Conservation (phyloP, 2,797 vertebrate genomes). For the Lycodopsis pacificus region DNA sequence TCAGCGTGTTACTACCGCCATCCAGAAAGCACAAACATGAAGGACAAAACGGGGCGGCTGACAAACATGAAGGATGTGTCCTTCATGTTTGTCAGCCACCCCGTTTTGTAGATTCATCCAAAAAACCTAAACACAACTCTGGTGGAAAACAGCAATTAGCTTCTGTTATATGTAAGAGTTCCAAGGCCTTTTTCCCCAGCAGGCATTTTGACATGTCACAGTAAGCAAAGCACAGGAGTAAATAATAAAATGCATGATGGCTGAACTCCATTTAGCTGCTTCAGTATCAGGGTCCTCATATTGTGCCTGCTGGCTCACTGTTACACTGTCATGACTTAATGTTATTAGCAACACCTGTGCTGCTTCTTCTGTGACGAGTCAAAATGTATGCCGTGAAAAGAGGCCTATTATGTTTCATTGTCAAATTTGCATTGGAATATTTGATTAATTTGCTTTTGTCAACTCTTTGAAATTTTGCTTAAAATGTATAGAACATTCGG, state of each 20-base stretch:
- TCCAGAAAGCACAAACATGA: background rate
- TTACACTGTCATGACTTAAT: background rate
- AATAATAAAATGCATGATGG: background rate
- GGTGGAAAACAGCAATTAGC: background rate
- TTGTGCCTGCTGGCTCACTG: background rate
- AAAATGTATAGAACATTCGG: background rate
- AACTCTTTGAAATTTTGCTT: background rate
- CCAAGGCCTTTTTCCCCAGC: background rate
- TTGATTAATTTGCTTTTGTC: background rate
- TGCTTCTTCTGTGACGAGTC: background rate
- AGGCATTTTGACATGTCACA: background rate
- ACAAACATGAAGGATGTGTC: background rate
- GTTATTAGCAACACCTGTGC: background rate
- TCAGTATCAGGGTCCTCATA: background rate
- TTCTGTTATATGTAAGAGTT: background rate
- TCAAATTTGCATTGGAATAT: background rate
- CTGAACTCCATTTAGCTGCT: background rate
- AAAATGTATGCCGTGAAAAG: background rate
- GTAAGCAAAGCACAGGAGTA: background rate
- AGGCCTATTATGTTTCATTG: background rate
- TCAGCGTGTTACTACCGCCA: too few species aligned
- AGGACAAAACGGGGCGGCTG: background rate
- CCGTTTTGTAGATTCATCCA: too few species aligned
- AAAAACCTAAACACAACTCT: background rate
- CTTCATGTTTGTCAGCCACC: too few species aligned